Percentiles rank a stretch among this genome's conserved stretches.
phyloP scores from a whole-genome alignment of 2,888 invertebrate species.

The Sphaerophoria taeniata region DNA sequence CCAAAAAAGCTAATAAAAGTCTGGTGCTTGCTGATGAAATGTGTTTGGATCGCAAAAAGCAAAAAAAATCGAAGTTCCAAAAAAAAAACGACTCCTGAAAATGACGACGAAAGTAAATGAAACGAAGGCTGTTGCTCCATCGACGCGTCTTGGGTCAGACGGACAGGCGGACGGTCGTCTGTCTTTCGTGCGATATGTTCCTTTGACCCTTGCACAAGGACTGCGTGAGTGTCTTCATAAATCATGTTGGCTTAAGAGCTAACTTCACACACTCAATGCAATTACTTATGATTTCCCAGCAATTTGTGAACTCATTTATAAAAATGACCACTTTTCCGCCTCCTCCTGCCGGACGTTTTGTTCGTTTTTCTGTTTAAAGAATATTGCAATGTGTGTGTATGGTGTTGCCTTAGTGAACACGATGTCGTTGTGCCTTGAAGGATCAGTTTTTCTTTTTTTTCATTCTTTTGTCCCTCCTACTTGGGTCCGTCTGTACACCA shows the following conservation, averaged over 20 bases:
- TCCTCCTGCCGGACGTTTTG: constrained; percentile 21
- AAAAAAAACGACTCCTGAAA: constrained; percentile 31
- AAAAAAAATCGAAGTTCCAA: constrained; percentile 10
- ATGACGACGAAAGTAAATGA: constrained; percentile 26
- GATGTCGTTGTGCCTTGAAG: constrained; percentile 24
- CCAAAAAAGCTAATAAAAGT: constrained; percentile 63
- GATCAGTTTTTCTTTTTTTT: constrained; percentile 19
- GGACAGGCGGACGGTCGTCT: background rate
- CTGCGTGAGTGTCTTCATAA: constrained; percentile 74
- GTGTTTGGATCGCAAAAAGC: constrained; percentile 16
- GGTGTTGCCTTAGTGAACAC: background rate
- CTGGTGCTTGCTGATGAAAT: constrained; percentile 39
- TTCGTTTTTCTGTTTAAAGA: background rate
- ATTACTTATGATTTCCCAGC: constrained; percentile 76
- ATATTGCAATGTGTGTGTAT: background rate
- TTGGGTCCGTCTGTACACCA: background rate
- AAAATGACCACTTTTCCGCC: constrained; percentile 73
- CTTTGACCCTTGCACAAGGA: constrained; percentile 72
- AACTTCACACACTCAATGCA: constrained; percentile 74
- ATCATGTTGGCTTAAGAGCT: constrained; percentile 74
- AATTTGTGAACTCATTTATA: constrained; percentile 75
- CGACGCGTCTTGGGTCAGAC: background rate
- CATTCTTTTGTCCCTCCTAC: constrained; percentile 14
- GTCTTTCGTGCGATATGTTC: constrained; percentile 35
- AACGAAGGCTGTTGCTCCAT: constrained; percentile 68